Evolutionary conservation across 2,113 vertebrate genomes (phyloP).

Genomic region (Columbina picui): DNA sequence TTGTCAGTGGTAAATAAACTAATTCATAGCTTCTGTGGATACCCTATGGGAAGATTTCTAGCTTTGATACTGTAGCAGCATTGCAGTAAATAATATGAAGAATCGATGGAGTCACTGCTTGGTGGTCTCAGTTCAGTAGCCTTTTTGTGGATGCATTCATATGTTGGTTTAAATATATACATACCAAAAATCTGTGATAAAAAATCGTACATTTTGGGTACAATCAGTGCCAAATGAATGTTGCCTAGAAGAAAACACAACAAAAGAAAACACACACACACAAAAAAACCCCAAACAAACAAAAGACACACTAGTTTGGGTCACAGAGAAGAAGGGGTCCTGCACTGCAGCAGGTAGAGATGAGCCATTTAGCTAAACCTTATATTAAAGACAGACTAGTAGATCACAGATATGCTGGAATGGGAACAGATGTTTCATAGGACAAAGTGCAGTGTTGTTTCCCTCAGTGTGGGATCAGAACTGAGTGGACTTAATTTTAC

Average conservation of each 20-base stretch:
- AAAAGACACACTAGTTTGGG: not conserved
- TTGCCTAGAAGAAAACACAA: not conserved
- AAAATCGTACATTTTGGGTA: not conserved
- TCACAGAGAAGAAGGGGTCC: not conserved
- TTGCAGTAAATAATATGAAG: not conserved
- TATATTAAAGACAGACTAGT: not conserved
- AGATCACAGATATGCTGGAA: not conserved
- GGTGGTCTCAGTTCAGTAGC: not conserved
- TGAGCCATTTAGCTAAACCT: not conserved
- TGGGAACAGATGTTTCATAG: not conserved
- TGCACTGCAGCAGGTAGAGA: too few relatives aligned
- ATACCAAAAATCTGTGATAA: not conserved
- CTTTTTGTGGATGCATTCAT: not conserved
- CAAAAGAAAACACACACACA: too few relatives aligned
- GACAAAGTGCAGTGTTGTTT: not conserved
- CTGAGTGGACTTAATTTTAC: not conserved
- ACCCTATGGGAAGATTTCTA: not conserved
- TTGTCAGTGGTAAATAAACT: not conserved
- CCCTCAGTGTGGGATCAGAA: not conserved
- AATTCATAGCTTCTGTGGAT: not conserved
- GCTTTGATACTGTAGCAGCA: not conserved
- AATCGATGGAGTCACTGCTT: accelerated
- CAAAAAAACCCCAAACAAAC: too few relatives aligned
- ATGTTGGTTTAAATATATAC: not conserved
- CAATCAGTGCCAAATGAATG: not conserved